Conservation (phyloP, 2,888 invertebrate species). For the Yponomeuta evonymella region DNA sequence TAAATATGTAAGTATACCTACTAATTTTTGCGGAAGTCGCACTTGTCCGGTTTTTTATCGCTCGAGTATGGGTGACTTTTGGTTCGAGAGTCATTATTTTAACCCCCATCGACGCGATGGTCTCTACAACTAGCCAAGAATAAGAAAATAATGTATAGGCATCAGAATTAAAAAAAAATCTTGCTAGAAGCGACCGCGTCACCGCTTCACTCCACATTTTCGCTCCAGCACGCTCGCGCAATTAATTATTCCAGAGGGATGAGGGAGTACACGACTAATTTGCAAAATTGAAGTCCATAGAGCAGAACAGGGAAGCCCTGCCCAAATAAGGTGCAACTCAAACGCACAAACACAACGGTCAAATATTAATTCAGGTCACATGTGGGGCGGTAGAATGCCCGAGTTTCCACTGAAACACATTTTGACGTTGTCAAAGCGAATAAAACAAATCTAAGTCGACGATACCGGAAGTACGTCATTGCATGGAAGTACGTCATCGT, state of each 20-base stretch:
- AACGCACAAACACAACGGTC: conserved; percentile 35
- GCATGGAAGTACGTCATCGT: neutral
- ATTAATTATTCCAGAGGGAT: conserved; percentile 17
- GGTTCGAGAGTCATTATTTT: too few relatives aligned
- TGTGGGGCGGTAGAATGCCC: conserved; percentile 57
- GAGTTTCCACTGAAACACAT: conserved; percentile 60
- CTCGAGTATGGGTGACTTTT: too few relatives aligned
- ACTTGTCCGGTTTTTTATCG: too few relatives aligned
- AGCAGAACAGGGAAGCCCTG: conserved; percentile 49
- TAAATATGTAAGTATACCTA: too few relatives aligned
- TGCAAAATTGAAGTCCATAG: conserved; percentile 51
- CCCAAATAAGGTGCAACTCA: conserved; percentile 55
- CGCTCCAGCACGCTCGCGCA: conserved; percentile 9
- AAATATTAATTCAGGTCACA: conserved; percentile 73
- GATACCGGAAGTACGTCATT: neutral
- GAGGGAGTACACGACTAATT: conserved; percentile 36
- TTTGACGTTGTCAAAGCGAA: neutral
- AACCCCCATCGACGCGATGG: too few relatives aligned
- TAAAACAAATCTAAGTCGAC: too few relatives aligned
- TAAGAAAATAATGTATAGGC: neutral
- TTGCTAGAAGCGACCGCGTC: neutral
- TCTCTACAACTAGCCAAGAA: too few relatives aligned
- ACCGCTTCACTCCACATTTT: neutral
- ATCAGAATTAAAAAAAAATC: neutral
- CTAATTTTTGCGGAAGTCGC: too few relatives aligned